A percentile compares a stretch with the other conserved stretches of the same genome.
Evolutionary conservation across 2,113 vertebrate species (phyloP).

Genomic region (Orthochromis indermauri): DNA sequence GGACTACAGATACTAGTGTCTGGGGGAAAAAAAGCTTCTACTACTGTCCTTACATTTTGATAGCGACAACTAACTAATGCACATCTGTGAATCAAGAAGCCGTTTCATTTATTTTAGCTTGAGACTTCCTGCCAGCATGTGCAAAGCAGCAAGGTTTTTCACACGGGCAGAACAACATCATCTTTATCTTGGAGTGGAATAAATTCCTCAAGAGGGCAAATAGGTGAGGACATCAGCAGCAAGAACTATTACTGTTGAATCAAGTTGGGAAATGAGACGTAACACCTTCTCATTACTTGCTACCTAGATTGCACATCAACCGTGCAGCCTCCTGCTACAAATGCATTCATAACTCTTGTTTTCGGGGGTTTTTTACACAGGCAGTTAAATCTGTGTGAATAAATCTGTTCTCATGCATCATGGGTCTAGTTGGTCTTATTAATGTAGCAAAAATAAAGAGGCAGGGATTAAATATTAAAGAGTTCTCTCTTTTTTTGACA

Average conservation of each 20-base stretch:
- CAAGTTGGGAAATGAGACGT: constrained; percentile 40
- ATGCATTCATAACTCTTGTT: not conserved
- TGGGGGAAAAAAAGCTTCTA: fast-evolving
- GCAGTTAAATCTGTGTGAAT: not conserved
- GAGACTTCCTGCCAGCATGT: not conserved
- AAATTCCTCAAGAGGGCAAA: not conserved
- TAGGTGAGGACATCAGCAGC: constrained; percentile 3
- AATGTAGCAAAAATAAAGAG: not conserved
- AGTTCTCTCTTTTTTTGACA: not conserved
- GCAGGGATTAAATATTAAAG: not conserved
- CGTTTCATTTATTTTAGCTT: not conserved
- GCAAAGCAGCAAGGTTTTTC: not conserved
- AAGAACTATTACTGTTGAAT: constrained; percentile 11
- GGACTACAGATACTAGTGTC: not conserved
- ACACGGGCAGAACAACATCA: not conserved
- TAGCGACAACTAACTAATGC: not conserved
- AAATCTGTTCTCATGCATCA: not conserved
- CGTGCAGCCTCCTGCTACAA: not conserved
- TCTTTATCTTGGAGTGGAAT: not conserved
- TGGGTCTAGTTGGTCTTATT: not conserved
- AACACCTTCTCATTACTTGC: constrained; percentile 19
- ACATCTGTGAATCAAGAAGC: not conserved
- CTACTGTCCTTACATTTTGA: not conserved
- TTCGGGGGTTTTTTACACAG: fast-evolving
- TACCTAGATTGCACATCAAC: not conserved